Percentiles rank a stretch among this genome's conserved stretches.
These are phyloP conservation scores for Drosophila neotestacea DNA, from an alignment of 2,888 invertebrate genomes.

Conservation along the genomic window DNA sequence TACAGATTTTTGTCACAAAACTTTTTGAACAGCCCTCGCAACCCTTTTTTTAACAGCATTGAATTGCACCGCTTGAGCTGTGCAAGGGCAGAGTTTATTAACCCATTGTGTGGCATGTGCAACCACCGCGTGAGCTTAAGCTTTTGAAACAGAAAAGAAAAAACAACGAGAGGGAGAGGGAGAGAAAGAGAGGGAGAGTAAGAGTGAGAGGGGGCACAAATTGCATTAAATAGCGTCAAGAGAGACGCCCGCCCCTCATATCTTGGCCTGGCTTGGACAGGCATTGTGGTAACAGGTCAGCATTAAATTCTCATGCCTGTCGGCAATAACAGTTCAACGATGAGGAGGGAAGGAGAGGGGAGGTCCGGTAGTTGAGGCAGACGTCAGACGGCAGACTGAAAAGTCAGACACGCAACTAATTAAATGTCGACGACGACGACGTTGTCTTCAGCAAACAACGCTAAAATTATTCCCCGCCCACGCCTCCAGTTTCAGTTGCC, in stretches of 20 bases:
- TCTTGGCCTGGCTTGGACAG: not conserved
- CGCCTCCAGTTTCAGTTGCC: rapidly evolving
- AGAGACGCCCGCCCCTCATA: not conserved
- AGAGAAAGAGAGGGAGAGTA: not conserved
- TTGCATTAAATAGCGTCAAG: constrained; percentile 43
- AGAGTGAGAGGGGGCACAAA: constrained; percentile 24
- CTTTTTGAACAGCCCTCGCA: constrained; percentile 4
- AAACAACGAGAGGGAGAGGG: not conserved
- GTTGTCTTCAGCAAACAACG: constrained; percentile 18
- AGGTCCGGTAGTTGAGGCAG: too few species aligned
- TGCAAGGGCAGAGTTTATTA: constrained; percentile 59
- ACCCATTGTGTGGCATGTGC: constrained; percentile 46
- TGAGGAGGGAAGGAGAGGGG: not conserved
- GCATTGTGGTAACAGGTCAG: constrained; percentile 30
- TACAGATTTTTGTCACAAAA: not conserved
- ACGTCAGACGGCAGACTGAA: not conserved
- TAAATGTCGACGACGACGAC: constrained; percentile 43
- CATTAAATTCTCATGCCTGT: constrained; percentile 50
- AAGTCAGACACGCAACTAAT: constrained; percentile 50
- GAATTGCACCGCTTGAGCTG: constrained; percentile 33
- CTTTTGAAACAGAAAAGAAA: not conserved
- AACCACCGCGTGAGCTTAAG: constrained; percentile 26
- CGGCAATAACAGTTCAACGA: constrained; percentile 21
- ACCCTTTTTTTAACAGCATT: constrained; percentile 29
- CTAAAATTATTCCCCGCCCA: not conserved